Conservation (phyloP, 2,113 vertebrate genomes). For the Tetrax tetrax region DNA sequence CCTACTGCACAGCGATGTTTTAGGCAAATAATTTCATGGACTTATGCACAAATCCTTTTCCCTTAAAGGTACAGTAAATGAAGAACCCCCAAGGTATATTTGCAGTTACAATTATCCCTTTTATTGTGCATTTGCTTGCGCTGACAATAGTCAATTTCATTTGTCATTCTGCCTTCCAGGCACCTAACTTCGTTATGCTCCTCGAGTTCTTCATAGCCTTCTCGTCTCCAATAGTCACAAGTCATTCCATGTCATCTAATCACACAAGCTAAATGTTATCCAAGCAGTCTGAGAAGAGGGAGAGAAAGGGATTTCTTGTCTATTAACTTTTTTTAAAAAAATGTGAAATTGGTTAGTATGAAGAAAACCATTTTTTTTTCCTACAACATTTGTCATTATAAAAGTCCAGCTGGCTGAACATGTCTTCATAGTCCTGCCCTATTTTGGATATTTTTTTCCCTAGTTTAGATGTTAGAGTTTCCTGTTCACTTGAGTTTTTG, state of each 20-base stretch:
- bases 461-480: not conserved
- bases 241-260: not conserved
- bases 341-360: not conserved
- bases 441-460: not conserved
- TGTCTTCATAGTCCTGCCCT: not conserved
- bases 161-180: not conserved
- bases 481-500: not conserved
- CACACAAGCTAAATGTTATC: not conserved
- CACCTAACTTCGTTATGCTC: not conserved
- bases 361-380: not conserved
- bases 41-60: conserved; percentile 1
- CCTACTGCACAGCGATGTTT: not conserved
- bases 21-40: conserved; percentile 25
- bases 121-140: not conserved
- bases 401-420: not conserved
- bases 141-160: not conserved
- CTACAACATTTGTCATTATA: not conserved
- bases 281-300: not conserved
- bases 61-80: conserved; percentile 20
- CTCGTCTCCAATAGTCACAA: not conserved
- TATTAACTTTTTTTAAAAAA: not conserved
- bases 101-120: not conserved
- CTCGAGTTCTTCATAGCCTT: not conserved
- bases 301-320: not conserved
- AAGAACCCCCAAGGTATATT: not conserved